Evolutionary conservation across 2,797 vertebrate species (phyloP).

Genomic region (Anguilla marmorata): DNA sequence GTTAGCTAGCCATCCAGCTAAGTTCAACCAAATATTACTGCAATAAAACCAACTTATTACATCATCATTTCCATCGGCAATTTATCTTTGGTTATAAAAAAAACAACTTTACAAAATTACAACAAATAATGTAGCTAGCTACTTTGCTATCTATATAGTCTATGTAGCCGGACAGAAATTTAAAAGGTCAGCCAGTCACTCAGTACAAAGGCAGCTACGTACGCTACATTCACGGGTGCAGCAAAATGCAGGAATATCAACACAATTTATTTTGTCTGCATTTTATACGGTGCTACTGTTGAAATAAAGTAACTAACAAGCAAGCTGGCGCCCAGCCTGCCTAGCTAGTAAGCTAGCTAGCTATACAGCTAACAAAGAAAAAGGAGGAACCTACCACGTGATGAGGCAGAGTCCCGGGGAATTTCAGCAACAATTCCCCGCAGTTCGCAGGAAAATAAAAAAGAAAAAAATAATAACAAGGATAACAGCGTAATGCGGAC

Average conservation of each 20-base stretch:
- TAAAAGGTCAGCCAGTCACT: background rate
- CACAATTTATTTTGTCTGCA: background rate
- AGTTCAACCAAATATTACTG: background rate
- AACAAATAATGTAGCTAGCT: background rate
- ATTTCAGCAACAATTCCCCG: conserved; percentile 71
- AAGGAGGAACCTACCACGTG: conserved; percentile 92
- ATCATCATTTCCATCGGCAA: background rate
- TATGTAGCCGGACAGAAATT: background rate
- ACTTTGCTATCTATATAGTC: background rate
- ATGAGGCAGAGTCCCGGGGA: conserved; percentile 74
- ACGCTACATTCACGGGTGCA: background rate
- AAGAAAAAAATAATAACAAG: conserved; percentile 39
- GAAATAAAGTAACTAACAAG: conserved; percentile 22
- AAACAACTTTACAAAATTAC: background rate
- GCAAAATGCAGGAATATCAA: too few relatives aligned
- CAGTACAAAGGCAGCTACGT: background rate
- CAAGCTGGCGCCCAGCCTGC: conserved; percentile 36
- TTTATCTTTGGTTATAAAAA: background rate
- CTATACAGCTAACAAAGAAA: conserved; percentile 84
- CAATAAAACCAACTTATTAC: background rate
- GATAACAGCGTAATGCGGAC: conserved; percentile 15
- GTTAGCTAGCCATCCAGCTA: background rate
- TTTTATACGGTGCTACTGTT: conserved; percentile 50
- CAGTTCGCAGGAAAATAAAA: conserved; percentile 61
- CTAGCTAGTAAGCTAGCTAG: conserved; percentile 36